phyloP scores from a whole-genome alignment of 2,888 invertebrate genomes.

The Encarsia formosa region DNA sequence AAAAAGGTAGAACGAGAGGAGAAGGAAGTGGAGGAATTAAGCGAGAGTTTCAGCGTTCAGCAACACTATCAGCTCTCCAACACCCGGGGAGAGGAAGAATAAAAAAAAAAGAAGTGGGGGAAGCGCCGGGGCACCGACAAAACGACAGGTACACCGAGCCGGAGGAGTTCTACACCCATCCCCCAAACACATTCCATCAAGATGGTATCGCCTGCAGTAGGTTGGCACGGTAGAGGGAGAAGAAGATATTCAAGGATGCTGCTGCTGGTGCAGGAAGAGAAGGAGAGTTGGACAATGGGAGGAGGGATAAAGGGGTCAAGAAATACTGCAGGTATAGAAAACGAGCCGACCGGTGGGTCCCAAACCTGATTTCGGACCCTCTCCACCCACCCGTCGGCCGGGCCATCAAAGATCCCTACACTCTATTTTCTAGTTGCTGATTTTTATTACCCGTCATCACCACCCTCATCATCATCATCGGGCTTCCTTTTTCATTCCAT shows the following conservation, averaged over 20 bases:
- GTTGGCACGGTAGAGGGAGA: no score
- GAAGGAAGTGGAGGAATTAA: no score
- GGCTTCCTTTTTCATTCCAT: no score
- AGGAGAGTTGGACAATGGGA: conserved; percentile 14
- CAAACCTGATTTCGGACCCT: conserved; percentile 24
- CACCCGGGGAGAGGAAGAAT: background rate
- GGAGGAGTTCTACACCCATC: background rate
- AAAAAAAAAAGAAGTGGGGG: conserved; percentile 12
- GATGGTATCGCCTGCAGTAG: conserved; percentile 42
- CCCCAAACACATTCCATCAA: conserved; percentile 49
- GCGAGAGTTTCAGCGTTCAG: no score
- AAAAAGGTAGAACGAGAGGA: no score
- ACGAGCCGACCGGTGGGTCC: conserved; percentile 19
- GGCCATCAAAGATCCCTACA: no score
- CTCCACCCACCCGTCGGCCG: no score
- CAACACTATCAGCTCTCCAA: no score
- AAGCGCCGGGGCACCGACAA: conserved; percentile 38
- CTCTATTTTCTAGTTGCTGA: no score
- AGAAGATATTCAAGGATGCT: background rate
- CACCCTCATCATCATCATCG: no score
- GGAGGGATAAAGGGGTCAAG: conserved; percentile 14
- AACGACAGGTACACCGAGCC: conserved; percentile 46
- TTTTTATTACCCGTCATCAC: no score
- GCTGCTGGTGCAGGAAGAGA: conserved; percentile 22
- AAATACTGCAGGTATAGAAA: conserved; percentile 12